Percentiles rank a stretch among this genome's conserved stretches.
phyloP scores from a whole-genome alignment of 2,797 vertebrate genomes.

The Sebastes vulpes region DNA sequence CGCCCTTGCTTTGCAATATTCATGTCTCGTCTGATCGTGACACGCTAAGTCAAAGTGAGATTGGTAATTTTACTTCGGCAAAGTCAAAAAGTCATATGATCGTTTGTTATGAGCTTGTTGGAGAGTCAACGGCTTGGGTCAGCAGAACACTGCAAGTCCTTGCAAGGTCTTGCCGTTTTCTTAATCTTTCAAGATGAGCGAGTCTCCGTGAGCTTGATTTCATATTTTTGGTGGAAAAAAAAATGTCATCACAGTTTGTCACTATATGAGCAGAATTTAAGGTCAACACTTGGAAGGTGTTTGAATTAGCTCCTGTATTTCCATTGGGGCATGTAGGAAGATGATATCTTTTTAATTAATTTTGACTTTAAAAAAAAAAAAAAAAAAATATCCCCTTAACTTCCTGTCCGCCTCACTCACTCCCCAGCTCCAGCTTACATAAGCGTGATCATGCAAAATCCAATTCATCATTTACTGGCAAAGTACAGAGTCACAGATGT shows the following conservation, averaged over 20 bases:
- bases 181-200: not conserved
- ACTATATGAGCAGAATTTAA: slow-evolving; percentile 10
- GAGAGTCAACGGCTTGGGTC: slow-evolving; percentile 9
- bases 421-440: slow-evolving; percentile 39
- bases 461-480: slow-evolving; percentile 64
- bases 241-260: slow-evolving; percentile 17
- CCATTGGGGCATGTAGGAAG: slow-evolving; percentile 43
- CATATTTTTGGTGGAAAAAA: not conserved
- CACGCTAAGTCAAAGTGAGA: slow-evolving; percentile 27
- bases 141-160: slow-evolving; percentile 6
- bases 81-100: slow-evolving; percentile 50
- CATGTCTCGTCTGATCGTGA: slow-evolving; percentile 16
- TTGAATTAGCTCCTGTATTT: slow-evolving; percentile 48
- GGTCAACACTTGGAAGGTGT: slow-evolving; percentile 50
- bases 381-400: slow-evolving; percentile 29
- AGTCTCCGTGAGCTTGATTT: not conserved
- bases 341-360: slow-evolving; percentile 74
- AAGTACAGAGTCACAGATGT: slow-evolving; percentile 71
- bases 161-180: not conserved
- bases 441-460: slow-evolving; percentile 56
- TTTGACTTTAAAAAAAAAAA: slow-evolving; percentile 14
- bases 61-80: slow-evolving; percentile 36
- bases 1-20: slow-evolving; percentile 54
- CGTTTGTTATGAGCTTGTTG: slow-evolving; percentile 7
- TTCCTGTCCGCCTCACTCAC: slow-evolving; percentile 17